Evolutionary conservation across 1,140 invertebrate species (phyloP).

Genomic region (Pseudomyrmex flavicornis): DNA sequence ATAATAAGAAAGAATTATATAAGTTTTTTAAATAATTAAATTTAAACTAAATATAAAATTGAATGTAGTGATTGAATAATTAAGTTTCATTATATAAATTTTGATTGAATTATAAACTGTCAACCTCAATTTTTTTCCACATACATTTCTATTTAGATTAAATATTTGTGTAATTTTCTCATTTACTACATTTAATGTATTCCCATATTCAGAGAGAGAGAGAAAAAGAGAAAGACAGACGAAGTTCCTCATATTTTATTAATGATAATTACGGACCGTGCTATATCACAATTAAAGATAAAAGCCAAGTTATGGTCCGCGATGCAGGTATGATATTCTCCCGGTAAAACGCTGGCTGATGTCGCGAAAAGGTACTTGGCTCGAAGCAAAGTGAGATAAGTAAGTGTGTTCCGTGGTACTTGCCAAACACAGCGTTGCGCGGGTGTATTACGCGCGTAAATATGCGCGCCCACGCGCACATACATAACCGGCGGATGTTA

Average conservation of each 20-base stretch:
- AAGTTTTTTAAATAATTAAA: background rate
- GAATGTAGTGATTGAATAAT: too few relatives aligned
- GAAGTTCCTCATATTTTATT: background rate
- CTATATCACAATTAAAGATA: slow-evolving; percentile 40
- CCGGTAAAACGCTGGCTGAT: slow-evolving; percentile 21
- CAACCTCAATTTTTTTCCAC: too few relatives aligned
- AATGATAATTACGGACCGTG: slow-evolving; percentile 13
- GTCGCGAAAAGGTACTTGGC: slow-evolving; percentile 27
- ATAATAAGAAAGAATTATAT: background rate
- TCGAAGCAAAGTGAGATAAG: slow-evolving; percentile 45
- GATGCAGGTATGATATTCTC: background rate
- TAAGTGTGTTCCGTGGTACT: slow-evolving; percentile 54
- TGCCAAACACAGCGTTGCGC: slow-evolving; percentile 16
- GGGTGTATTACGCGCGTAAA: slow-evolving; percentile 24
- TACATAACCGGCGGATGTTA: slow-evolving; percentile 39
- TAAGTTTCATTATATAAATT: too few relatives aligned
- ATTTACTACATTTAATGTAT: background rate
- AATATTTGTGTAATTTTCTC: background rate
- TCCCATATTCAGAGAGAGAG: background rate
- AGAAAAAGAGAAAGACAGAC: background rate
- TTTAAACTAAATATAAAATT: too few relatives aligned
- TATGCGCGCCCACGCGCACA: slow-evolving; percentile 1
- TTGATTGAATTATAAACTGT: too few relatives aligned
- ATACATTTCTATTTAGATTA: too few relatives aligned
- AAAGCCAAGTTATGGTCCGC: slow-evolving; percentile 22